Conservation (phyloP, 2,113 vertebrate species). For the Crotalus helleri region DNA sequence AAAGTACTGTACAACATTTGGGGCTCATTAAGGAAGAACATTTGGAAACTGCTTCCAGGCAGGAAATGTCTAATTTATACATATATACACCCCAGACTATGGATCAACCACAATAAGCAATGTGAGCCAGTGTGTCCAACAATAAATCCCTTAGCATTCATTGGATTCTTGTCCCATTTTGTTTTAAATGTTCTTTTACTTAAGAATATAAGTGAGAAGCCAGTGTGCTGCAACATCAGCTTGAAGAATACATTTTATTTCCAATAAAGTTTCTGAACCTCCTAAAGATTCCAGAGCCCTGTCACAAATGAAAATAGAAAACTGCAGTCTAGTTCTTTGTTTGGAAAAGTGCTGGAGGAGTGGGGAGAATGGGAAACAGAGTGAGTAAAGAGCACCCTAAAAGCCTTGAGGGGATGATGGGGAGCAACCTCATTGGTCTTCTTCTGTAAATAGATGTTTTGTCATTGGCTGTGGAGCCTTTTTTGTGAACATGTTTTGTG, state of each 20-base stretch:
- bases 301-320: neutral
- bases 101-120: neutral
- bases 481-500: neutral
- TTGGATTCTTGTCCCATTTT: neutral
- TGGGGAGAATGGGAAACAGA: neutral
- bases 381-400: neutral
- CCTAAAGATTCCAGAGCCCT: neutral
- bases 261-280: neutral
- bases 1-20: neutral
- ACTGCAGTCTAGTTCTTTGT: neutral
- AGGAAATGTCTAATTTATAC: neutral
- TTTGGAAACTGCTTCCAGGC: neutral
- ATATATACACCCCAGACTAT: too few species aligned
- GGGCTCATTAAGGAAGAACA: neutral
- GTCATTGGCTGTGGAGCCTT: neutral
- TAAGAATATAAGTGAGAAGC: neutral
- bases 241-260: neutral
- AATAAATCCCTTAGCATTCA: neutral
- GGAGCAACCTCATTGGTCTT: neutral
- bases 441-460: neutral
- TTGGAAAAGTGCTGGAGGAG: neutral
- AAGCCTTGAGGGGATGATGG: neutral
- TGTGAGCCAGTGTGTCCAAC: neutral
- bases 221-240: neutral
- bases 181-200: neutral